phyloP scores from a whole-genome alignment of 2,113 vertebrate species.

The Cheirogaleus medius region DNA sequence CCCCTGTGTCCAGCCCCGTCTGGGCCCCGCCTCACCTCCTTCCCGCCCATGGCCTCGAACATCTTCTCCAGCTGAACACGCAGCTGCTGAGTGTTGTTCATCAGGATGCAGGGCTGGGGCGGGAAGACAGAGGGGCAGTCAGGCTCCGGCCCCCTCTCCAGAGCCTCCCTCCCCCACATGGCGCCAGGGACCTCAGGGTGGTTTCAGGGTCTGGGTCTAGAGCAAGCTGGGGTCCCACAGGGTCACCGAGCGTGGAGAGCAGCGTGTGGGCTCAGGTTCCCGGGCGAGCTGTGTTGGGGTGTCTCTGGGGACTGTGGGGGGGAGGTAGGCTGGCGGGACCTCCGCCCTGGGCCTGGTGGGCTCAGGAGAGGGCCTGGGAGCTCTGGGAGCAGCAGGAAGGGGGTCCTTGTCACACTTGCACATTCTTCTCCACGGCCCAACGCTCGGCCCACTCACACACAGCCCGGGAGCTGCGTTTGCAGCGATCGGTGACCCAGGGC shows the following conservation, averaged over 20 bases:
- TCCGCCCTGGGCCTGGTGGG: neutral
- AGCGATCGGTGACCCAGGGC: neutral
- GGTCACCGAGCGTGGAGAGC: neutral
- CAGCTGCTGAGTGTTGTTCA: constrained; percentile 99
- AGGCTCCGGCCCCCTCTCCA: neutral
- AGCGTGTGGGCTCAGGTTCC: neutral
- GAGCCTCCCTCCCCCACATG: neutral
- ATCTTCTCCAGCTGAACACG: constrained; percentile 98
- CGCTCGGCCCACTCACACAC: neutral
- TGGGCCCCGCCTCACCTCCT: constrained; percentile 86
- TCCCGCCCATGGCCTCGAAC: constrained; percentile 99
- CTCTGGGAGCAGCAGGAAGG: neutral
- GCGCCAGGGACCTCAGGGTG: neutral
- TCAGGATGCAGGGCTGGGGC: constrained; percentile 91
- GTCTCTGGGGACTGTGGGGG: neutral
- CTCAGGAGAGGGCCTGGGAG: neutral
- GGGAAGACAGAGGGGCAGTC: neutral
- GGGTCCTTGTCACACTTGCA: neutral
- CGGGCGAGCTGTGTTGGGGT: too few relatives aligned
- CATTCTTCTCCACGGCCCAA: neutral
- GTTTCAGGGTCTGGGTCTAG: neutral
- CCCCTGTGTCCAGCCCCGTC: neutral
- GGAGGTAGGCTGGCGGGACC: neutral
- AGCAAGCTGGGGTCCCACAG: neutral
- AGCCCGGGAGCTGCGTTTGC: neutral